Evolutionary conservation across 2,113 vertebrate genomes (phyloP).

Genomic region (Lampris megalopsis): DNA sequence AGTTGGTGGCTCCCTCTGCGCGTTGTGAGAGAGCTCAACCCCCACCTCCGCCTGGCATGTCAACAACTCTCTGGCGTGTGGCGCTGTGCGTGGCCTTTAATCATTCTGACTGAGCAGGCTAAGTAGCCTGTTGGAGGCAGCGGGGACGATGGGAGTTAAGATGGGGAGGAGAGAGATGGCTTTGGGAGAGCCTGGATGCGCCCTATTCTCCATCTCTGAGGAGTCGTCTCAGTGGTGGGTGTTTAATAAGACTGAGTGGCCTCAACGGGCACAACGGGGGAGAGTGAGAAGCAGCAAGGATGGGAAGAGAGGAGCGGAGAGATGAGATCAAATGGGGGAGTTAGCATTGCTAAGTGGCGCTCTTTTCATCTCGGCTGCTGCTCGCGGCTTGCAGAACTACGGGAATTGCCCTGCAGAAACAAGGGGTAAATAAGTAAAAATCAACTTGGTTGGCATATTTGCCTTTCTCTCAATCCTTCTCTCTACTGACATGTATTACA

Average conservation of each 20-base stretch:
- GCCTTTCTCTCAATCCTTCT: neutral
- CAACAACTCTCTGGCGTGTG: slow-evolving; percentile 49
- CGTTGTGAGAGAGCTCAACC: slow-evolving; percentile 6
- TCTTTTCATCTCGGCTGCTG: slow-evolving; percentile 8
- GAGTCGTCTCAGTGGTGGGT: slow-evolving; percentile 4
- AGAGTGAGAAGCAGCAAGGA: neutral
- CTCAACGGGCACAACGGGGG: slow-evolving; percentile 26
- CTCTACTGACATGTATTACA: slow-evolving; percentile 7
- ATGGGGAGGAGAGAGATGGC: slow-evolving; percentile 4
- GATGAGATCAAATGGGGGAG: slow-evolving; percentile 4
- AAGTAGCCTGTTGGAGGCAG: slow-evolving; percentile 51
- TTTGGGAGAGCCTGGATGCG: slow-evolving; percentile 23
- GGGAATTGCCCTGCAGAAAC: neutral
- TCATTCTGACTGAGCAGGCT: slow-evolving; percentile 51
- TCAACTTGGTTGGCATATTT: neutral
- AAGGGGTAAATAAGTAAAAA: neutral
- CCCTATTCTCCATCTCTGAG: slow-evolving; percentile 29
- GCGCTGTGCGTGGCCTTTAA: slow-evolving; percentile 61
- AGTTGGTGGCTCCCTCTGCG: slow-evolving; percentile 37
- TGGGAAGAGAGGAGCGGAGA: slow-evolving; percentile 30
- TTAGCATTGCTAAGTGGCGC: neutral
- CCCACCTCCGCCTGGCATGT: slow-evolving; percentile 42
- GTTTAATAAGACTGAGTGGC: slow-evolving; percentile 3
- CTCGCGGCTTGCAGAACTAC: neutral
- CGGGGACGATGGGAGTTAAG: slow-evolving; percentile 28